A percentile compares a stretch with the other conserved stretches of the same genome.
phyloP scores from a whole-genome alignment of 1,140 invertebrate genomes.

The Cataglyphis hispanica region DNA sequence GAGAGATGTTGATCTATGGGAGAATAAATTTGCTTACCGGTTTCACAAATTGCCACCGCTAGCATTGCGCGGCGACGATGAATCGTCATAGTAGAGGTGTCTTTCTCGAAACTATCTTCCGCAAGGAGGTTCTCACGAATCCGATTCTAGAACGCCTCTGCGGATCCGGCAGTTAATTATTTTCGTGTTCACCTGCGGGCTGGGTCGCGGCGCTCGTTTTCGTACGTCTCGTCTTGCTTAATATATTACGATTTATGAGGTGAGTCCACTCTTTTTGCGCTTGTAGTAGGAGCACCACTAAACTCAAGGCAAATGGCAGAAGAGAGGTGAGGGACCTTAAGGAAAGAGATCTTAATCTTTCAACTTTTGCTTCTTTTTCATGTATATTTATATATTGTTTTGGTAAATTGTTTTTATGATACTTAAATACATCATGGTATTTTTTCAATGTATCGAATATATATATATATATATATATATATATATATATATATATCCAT shows the following conservation, averaged over 20 bases:
- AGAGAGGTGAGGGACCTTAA: neutral
- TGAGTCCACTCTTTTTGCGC: constrained; percentile 1
- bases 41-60: constrained; percentile 77
- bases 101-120: constrained; percentile 25
- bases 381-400: neutral
- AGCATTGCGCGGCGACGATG: neutral
- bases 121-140: constrained; percentile 37
- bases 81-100: constrained; percentile 21
- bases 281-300: neutral
- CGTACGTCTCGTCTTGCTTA: constrained; percentile 43
- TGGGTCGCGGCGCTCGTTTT: constrained; percentile 25
- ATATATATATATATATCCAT: too few species aligned
- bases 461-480: too few species aligned
- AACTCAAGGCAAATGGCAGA: neutral
- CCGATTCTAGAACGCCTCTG: constrained; percentile 35
- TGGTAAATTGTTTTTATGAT: too few species aligned
- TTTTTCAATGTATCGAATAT: too few species aligned
- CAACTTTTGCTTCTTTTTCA: neutral
- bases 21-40: constrained; percentile 85
- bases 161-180: constrained; percentile 56
- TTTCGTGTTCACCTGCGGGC: constrained; percentile 48
- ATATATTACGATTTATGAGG: constrained; percentile 42
- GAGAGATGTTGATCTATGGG: constrained; percentile 76
- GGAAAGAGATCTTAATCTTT: neutral
- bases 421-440: neutral